These are phyloP conservation scores for Eciton burchellii DNA, from an alignment of 1,140 invertebrate species.

Conservation along the genomic window DNA sequence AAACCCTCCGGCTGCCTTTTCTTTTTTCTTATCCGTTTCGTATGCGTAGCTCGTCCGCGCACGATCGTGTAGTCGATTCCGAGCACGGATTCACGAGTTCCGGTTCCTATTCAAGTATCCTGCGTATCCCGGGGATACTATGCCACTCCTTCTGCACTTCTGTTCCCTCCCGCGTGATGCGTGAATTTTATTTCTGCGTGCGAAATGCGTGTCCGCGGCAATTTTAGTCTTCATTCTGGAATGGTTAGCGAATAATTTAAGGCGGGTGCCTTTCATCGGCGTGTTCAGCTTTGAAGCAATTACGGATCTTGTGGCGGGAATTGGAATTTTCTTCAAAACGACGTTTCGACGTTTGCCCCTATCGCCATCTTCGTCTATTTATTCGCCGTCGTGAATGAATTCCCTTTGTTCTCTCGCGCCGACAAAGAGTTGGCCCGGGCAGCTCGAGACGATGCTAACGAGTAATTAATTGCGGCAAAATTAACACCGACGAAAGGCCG, in stretches of 20 bases:
- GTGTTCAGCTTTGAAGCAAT: not conserved
- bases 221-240: not conserved
- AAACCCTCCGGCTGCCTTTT: conserved; percentile 37
- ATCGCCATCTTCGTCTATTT: conserved; percentile 35
- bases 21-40: conserved; percentile 67
- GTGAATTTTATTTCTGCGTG: not conserved
- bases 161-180: conserved; percentile 16
- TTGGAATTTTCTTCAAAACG: conserved; percentile 1
- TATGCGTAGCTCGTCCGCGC: conserved; percentile 76
- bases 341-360: not conserved
- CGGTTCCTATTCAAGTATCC: conserved; percentile 81
- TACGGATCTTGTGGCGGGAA: not conserved
- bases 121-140: conserved; percentile 52
- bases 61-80: conserved; percentile 80
- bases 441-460: conserved; percentile 15
- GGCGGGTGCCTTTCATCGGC: not conserved
- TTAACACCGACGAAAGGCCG: conserved; percentile 2
- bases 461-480: conserved; percentile 45
- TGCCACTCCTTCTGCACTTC: not conserved
- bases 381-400: conserved; percentile 16
- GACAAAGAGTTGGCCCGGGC: conserved; percentile 6
- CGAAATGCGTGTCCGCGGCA: not conserved
- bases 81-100: conserved; percentile 79
- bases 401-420: not conserved
- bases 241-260: too few species aligned